Base-by-base conservation (phyloP, 1,140 invertebrate species). In the Caenorhabditis latens region DNA sequence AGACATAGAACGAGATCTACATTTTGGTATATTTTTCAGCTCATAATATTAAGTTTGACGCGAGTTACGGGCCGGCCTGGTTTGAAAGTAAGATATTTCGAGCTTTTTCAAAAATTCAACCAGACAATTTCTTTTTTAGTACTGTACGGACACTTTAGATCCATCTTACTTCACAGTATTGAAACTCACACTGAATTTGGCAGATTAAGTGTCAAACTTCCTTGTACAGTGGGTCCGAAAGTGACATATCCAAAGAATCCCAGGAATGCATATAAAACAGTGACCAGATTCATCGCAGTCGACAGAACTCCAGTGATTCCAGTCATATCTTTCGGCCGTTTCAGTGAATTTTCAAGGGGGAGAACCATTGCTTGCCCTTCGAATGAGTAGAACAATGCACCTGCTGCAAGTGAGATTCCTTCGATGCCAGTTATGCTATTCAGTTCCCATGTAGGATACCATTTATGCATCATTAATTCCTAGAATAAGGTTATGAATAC, bases 171-270 rank as follows among this genome's bases (percentile, higher is more conserved):
- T 32, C 32, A 0, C 32, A 32, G 21, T 48, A 19, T 53, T 58
- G 42, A 61, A 86, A 85, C 86, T 89, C 83, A 90, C 88, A 85
- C 43, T 61, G 67, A 83, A 63, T 90, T 75, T 11, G 91, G 90
- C 42, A 92, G 83, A 85, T 92, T 93, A 24, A 92, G 84, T 13
- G 92, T 90, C 58, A 92, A 90, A 87, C 90, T 92, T 21, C 91
- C 92, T 87, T 94, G 83, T 13, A 93, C 90, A 58, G 83, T 14
- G 5, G 90, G 42, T 7, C 92, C 92, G 83, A 90, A 93, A 32
- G 90, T 91, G n/a, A 90, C 86, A 82, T 92, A 93, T 46, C 92
- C 92, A 57, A 92, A 89, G 58, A 92, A 91, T 7, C 92, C 92
- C n/a, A 86, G 67, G 11, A 89, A 65, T 0, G 87, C 89, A 71